Evolutionary conservation across 2,113 vertebrate genomes (phyloP), one percentile per base, ranked within the genome.

Genomic region (Coptodon rendalli): DNA sequence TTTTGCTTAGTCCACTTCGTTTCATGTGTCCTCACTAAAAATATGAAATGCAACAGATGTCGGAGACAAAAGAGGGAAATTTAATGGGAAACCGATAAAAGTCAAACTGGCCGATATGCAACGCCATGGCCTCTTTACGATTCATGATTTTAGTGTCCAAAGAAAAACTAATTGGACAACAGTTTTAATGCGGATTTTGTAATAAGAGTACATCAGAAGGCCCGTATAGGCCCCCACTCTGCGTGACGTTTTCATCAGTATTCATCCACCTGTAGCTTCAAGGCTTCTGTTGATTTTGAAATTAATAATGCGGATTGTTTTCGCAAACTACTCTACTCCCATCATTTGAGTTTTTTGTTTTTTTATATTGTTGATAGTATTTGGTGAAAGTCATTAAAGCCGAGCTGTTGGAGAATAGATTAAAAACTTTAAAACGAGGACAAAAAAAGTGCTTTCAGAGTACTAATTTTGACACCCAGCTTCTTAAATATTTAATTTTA

Each of bases 251-350:
- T 54, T 31, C n/a, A 59, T 36, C 43, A 40, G 6, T 57, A 31
- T 48, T 8, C 71, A 73, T 80, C 66, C 89, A 91, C 93, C 91
- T 94, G 90, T 86, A 17, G 85, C 85, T 19, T 43, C 11, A 17
- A 57, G 5, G n/a, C 29, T 50, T 27, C 52, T 63, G 9, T 19
- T 43, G 4, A 40, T 13, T 84, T 71, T 16, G 9, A 73, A 73
- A 73, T 45, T 45, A 48, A 73, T 45, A 73, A 48, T 53, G 9
- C 34, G n/a, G 10, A 31, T 5, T 53, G 22, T 27, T 85, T 80
- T 80, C 3, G 11, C 24, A 27, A 38, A 27, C 53, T 14, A 12
- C 29, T 4, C 19, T 31, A 7, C 54, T 52, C 81, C 4, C 24
- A 8, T 24, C 14, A 45, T 38, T 17, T 73, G 27, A 78, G 73